Evolutionary conservation across 2,888 invertebrate species (phyloP).

Genomic region (Drosophila tripunctata): DNA sequence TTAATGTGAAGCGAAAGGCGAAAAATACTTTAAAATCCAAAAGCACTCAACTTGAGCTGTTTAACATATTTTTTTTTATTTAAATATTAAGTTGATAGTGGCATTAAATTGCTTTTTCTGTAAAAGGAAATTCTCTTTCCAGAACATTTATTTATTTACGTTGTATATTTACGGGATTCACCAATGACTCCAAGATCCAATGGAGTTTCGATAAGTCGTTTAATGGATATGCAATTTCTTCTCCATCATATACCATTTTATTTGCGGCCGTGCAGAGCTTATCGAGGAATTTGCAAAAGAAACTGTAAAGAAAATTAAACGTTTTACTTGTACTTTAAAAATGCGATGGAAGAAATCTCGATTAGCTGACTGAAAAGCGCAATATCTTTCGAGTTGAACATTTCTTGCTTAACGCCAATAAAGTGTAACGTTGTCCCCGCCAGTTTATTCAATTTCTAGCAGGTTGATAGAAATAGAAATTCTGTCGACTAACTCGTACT

Average conservation of each 20-base stretch:
- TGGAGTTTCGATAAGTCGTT: slow-evolving; percentile 2
- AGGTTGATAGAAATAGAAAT: slow-evolving; percentile 22
- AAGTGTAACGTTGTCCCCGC: slow-evolving; percentile 9
- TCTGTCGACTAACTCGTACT: slow-evolving; percentile 5
- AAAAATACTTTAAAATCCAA: neutral
- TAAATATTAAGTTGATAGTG: neutral
- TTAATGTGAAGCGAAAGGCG: slow-evolving; percentile 29
- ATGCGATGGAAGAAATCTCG: neutral
- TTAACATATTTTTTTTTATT: neutral
- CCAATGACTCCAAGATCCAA: neutral
- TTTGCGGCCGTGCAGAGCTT: slow-evolving; percentile 23
- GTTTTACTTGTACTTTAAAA: neutral
- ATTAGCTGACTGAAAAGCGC: neutral
- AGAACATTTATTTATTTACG: neutral
- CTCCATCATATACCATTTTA: slow-evolving; percentile 37
- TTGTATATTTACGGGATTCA: neutral
- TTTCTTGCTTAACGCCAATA: neutral
- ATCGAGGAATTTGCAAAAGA: slow-evolving; percentile 6
- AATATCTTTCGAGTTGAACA: neutral
- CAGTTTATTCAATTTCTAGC: slow-evolving; percentile 42
- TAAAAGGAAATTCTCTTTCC: neutral
- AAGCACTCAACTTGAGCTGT: neutral
- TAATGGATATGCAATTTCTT: slow-evolving; percentile 35
- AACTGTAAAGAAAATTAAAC: slow-evolving; percentile 17
- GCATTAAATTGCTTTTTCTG: neutral